A percentile compares a stretch with the other conserved stretches of the same genome.
phyloP scores from a whole-genome alignment of 2,113 vertebrate genomes.

The Sphaerodactylus townsendi region DNA sequence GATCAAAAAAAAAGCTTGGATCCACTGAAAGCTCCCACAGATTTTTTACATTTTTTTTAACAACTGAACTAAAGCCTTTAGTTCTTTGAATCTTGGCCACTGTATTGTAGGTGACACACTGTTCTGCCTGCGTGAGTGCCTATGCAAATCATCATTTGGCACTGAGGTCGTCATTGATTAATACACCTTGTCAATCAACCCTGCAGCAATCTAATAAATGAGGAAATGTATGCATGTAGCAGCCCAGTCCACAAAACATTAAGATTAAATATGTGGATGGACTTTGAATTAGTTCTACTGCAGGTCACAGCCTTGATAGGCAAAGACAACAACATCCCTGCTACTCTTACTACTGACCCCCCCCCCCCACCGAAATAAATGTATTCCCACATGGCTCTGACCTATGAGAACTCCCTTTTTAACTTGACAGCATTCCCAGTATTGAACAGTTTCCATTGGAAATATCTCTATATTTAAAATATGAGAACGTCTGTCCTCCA shows the following conservation, averaged over 20 bases:
- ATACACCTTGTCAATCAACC: background rate
- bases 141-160: background rate
- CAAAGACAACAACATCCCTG: background rate
- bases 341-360: background rate
- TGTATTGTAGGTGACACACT: background rate
- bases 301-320: background rate
- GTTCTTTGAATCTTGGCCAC: background rate
- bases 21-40: background rate
- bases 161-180: background rate
- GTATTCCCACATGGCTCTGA: no score
- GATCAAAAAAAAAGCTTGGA: background rate
- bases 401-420: background rate
- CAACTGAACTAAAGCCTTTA: background rate
- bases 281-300: background rate
- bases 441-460: constrained; percentile 12
- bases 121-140: background rate
- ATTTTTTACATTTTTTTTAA: background rate
- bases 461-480: background rate
- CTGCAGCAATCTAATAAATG: background rate
- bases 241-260: background rate
- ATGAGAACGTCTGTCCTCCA: constrained; percentile 21
- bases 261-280: background rate
- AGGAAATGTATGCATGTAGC: background rate
- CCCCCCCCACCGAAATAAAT: background rate
- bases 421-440: background rate